These are phyloP conservation scores for Andricus curvator DNA, from an alignment of 2,888 invertebrate species.

Conservation along the genomic window DNA sequence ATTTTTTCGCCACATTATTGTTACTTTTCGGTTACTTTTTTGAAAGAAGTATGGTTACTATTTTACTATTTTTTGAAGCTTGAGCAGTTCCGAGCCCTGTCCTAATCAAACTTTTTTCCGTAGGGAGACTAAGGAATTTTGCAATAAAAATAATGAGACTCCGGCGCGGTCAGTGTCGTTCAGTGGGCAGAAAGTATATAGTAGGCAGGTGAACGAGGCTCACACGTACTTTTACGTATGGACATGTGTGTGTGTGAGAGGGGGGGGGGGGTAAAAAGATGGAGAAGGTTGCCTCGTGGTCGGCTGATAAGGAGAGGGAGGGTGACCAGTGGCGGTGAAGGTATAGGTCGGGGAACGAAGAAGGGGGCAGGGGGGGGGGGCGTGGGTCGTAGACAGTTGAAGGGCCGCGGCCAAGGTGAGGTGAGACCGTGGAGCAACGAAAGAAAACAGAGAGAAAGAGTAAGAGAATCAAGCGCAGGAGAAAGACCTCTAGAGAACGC, in stretches of 20 bases:
- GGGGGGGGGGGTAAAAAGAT: slow-evolving; percentile 34
- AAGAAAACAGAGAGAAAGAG: slow-evolving; percentile 56
- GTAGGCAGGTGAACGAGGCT: slow-evolving; percentile 63
- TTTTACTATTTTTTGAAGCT: no score
- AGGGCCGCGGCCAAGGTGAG: slow-evolving; percentile 78
- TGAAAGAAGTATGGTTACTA: no score
- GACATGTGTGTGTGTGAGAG: slow-evolving; percentile 18
- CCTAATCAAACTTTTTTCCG: not conserved
- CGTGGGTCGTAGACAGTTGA: slow-evolving; percentile 75
- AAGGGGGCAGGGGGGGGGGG: slow-evolving; percentile 60
- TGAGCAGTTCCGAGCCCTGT: no score
- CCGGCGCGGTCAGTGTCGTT: slow-evolving; percentile 6
- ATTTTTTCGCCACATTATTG: no score
- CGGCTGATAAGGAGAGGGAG: slow-evolving; percentile 53
- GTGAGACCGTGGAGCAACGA: slow-evolving; percentile 62
- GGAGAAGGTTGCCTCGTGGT: slow-evolving; percentile 57
- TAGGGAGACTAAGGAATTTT: not conserved
- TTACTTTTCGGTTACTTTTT: no score
- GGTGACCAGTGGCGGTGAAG: slow-evolving; percentile 56
- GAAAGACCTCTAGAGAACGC: slow-evolving; percentile 55
- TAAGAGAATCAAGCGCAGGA: slow-evolving; percentile 36
- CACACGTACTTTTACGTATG: slow-evolving; percentile 49
- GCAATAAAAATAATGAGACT: slow-evolving; percentile 16
- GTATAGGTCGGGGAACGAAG: slow-evolving; percentile 54
- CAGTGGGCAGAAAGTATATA: slow-evolving; percentile 33